Percentiles rank a stretch among this genome's conserved stretches.
Evolutionary conservation across 30 jellyfish, hydroid and myxozoan species (phyloP).

Genomic region (Clytia hemisphaerica): DNA sequence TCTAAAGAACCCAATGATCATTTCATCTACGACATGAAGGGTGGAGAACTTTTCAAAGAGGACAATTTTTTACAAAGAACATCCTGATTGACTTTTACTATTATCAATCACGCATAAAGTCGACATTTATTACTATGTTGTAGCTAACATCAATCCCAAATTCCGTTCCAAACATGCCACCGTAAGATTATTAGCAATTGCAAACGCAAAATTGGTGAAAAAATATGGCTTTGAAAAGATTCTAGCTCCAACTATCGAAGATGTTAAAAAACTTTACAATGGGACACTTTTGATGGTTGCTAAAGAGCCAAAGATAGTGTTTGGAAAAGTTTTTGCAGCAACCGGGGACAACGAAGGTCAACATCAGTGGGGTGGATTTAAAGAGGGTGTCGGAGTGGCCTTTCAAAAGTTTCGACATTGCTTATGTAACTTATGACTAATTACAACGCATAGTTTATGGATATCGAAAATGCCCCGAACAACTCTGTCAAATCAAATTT

Average conservation of each 20-base stretch:
- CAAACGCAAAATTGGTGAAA: constrained; percentile 11
- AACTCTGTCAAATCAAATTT: neutral
- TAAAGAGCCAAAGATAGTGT: neutral
- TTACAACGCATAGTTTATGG: neutral
- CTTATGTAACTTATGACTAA: neutral
- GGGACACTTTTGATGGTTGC: neutral
- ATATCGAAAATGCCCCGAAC: constrained; percentile 10
- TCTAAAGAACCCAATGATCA: neutral
- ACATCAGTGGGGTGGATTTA: constrained; percentile 29
- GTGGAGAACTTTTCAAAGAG: constrained; percentile 6
- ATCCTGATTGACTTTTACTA: neutral
- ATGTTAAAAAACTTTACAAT: neutral
- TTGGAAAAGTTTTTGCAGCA: constrained; percentile 17
- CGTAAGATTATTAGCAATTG: constrained; percentile 21
- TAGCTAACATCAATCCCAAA: constrained; percentile 15
- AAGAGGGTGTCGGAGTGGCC: constrained; percentile 27
- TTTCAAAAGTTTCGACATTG: constrained; percentile 27
- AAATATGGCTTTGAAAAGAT: constrained; percentile 19
- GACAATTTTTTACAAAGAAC: neutral
- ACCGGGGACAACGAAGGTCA: constrained; percentile 29
- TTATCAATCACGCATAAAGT: constrained; percentile 20
- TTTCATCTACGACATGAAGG: constrained; percentile 3
- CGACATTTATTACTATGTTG: constrained; percentile 19
- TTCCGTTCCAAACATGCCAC: constrained; percentile 11
- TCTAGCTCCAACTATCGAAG: constrained; percentile 12